A percentile compares a stretch with the other conserved stretches of the same genome.
Conservation (phyloP, 2,888 invertebrate species). For the Pandemis cinnamomeana region DNA sequence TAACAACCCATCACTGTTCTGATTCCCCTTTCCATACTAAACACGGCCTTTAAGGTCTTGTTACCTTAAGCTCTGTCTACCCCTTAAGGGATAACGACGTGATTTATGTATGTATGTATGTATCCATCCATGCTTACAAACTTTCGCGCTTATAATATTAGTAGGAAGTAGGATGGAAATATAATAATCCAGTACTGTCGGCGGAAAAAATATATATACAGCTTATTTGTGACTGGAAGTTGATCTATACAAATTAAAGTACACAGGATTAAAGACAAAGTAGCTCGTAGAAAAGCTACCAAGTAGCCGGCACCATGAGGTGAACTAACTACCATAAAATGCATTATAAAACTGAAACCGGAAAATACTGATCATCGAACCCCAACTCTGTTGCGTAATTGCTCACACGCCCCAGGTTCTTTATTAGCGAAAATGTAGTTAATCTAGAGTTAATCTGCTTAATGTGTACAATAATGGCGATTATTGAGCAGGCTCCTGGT, state of each 20-base stretch:
- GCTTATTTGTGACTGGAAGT: too few relatives aligned
- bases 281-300: not conserved
- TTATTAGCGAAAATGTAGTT: conserved; percentile 7
- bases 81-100: too few relatives aligned
- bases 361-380: conserved; percentile 9
- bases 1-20: too few relatives aligned
- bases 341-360: not conserved
- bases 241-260: not conserved
- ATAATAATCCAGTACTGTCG: too few relatives aligned
- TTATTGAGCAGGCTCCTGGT: not conserved
- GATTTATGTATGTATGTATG: too few relatives aligned
- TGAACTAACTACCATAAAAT: conserved; percentile 4
- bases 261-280: not conserved
- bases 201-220: too few relatives aligned
- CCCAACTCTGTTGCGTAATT: conserved; percentile 15
- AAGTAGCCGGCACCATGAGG: not conserved
- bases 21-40: too few relatives aligned
- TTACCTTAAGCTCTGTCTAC: too few relatives aligned
- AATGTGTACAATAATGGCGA: not conserved
- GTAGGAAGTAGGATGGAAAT: too few relatives aligned
- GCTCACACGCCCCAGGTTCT: not conserved
- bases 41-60: too few relatives aligned
- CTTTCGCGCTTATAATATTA: too few relatives aligned
- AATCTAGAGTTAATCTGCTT: conserved; percentile 3
- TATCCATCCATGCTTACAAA: too few relatives aligned